These are phyloP conservation scores for Pristiophorus japonicus DNA, from an alignment of 2,113 vertebrate genomes.

Conservation along the genomic window DNA sequence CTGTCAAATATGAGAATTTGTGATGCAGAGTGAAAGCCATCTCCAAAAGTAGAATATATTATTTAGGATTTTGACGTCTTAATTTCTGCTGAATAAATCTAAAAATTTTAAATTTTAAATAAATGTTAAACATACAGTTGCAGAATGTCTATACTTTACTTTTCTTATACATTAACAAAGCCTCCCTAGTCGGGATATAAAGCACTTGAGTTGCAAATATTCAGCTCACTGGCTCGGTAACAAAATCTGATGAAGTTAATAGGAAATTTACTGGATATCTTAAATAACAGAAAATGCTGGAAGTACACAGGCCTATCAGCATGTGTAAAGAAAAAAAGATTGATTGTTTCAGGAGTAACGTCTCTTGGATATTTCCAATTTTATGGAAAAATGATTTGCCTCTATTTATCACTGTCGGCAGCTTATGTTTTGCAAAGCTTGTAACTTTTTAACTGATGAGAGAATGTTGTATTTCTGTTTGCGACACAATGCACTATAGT, in stretches of 20 bases:
- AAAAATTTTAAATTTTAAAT: neutral
- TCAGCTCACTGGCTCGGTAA: neutral
- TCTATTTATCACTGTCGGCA: neutral
- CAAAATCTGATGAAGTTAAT: neutral
- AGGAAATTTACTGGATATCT: constrained; percentile 12
- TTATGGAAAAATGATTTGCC: neutral
- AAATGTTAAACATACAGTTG: neutral
- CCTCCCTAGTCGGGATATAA: neutral
- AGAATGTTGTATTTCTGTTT: neutral
- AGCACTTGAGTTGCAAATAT: neutral
- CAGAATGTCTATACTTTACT: neutral
- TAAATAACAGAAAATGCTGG: neutral
- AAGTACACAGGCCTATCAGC: neutral
- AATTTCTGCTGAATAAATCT: neutral
- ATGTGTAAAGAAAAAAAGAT: neutral
- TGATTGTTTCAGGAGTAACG: neutral
- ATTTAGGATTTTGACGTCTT: neutral
- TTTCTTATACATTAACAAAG: neutral
- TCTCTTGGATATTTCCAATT: neutral
- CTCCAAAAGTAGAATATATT: neutral
- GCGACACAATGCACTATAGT: neutral
- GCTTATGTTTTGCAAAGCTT: neutral
- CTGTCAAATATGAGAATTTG: neutral
- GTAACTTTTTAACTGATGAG: neutral
- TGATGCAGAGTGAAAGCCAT: neutral